Evolutionary conservation across 1,140 invertebrate species (phyloP).

Genomic region (Drosophila ercepeae): DNA sequence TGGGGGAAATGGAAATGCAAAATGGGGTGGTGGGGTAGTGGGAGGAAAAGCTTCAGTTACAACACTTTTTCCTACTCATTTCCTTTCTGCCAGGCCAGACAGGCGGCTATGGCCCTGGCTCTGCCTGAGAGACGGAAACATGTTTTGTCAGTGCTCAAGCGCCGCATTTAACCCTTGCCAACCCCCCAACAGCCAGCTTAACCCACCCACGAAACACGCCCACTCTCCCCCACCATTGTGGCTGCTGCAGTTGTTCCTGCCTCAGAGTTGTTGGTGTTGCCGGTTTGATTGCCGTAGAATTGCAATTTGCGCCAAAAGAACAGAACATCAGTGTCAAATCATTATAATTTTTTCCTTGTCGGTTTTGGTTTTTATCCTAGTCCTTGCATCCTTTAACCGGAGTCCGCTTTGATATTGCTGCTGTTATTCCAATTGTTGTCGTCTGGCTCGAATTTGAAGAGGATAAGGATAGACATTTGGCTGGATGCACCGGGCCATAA

Average conservation of each 20-base stretch:
- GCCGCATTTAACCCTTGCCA: conserved; percentile 72
- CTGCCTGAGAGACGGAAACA: conserved; percentile 62
- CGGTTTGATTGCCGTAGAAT: conserved; percentile 80
- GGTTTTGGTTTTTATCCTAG: conserved; percentile 9
- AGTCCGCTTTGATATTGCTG: conserved; percentile 1
- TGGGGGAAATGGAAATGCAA: conserved; percentile 8
- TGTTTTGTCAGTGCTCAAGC: conserved; percentile 78
- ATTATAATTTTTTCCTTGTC: conserved; percentile 68
- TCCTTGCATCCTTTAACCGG: conserved; percentile 25
- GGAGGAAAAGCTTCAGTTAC: conserved; percentile 16
- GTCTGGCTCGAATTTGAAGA: conserved; percentile 35
- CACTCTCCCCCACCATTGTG: conserved; percentile 9
- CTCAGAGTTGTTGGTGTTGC: conserved; percentile 30
- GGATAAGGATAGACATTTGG: conserved; percentile 44
- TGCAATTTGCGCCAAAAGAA: conserved; percentile 79
- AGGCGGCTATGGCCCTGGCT: conserved; percentile 16
- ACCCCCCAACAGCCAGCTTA: not conserved
- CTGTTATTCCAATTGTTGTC: conserved; percentile 48
- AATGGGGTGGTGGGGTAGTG: not conserved
- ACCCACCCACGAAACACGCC: conserved; percentile 14
- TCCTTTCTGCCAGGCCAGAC: conserved; percentile 42
- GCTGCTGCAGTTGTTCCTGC: conserved; percentile 39
- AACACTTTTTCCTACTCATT: conserved; percentile 70
- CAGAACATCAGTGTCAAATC: conserved; percentile 81
- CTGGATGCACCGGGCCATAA: not conserved